Conservation (phyloP, 2,113 vertebrate species). For the Probosciger aterrimus region DNA sequence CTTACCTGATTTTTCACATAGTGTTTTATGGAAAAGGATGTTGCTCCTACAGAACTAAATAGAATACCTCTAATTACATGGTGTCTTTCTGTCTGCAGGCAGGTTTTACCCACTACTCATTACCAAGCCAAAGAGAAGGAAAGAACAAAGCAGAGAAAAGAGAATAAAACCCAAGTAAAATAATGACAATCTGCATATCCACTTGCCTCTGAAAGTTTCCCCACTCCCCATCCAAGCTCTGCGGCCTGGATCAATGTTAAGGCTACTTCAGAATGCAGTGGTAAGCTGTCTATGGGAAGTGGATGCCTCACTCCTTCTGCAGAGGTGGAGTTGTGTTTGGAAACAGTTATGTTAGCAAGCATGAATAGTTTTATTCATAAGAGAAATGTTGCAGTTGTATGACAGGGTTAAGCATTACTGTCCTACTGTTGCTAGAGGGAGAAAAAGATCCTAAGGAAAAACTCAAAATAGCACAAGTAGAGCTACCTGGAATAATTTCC, state of each 20-base stretch:
- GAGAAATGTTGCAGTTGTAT: background rate
- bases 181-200: background rate
- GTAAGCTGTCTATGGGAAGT: background rate
- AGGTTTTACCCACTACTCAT: background rate
- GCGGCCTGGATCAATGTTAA: background rate
- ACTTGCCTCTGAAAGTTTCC: background rate
- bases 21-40: background rate
- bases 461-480: background rate
- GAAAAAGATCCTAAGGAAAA: background rate
- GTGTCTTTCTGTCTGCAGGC: background rate
- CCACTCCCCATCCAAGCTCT: background rate
- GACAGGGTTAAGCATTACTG: background rate
- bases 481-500: background rate
- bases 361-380: background rate
- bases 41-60: background rate
- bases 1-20: conserved; percentile 2
- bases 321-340: background rate
- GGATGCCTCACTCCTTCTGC: background rate
- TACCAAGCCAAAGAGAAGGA: background rate
- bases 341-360: background rate
- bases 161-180: background rate
- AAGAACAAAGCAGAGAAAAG: background rate
- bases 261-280: background rate
- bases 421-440: background rate
- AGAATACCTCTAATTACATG: background rate